Percentiles rank a stretch among this genome's conserved stretches.
These are phyloP conservation scores for Drosophila gunungcola DNA, from an alignment of 1,140 invertebrate species.

Conservation along the genomic window DNA sequence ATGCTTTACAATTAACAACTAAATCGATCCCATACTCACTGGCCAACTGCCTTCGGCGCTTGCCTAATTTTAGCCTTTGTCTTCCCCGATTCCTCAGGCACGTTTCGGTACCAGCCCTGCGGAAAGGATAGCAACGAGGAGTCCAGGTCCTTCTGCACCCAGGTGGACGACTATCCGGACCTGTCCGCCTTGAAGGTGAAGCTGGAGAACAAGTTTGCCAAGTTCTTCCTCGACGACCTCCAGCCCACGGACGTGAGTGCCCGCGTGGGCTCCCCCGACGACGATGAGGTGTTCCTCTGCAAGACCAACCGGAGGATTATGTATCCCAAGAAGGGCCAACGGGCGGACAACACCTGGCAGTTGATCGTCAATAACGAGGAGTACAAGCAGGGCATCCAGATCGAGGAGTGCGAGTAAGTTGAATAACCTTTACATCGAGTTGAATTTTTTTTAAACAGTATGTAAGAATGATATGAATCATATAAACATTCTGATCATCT, in stretches of 20 bases:
- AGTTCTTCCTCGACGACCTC: slow-evolving; percentile 67
- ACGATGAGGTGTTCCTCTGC: slow-evolving; percentile 63
- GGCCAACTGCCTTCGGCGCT: slow-evolving; percentile 56
- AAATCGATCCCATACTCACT: slow-evolving; percentile 59
- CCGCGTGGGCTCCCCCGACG: slow-evolving; percentile 36
- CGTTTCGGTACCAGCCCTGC: slow-evolving; percentile 33
- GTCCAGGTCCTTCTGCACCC: slow-evolving; percentile 67
- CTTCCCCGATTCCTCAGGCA: slow-evolving; percentile 57
- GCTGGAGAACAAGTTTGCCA: slow-evolving; percentile 45
- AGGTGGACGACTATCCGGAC: slow-evolving; percentile 72
- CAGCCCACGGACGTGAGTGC: slow-evolving; percentile 51
- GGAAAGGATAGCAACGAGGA: slow-evolving; percentile 49
- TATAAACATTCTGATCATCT: no score
- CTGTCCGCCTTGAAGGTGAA: slow-evolving; percentile 56
- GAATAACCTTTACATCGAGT: no score
- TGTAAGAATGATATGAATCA: no score
- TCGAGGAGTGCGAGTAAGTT: slow-evolving; percentile 84
- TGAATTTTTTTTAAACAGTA: no score
- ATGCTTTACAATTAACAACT: slow-evolving; percentile 62
- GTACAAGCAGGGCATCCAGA: slow-evolving; percentile 72
- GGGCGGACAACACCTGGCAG: slow-evolving; percentile 60
- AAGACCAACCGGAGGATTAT: slow-evolving; percentile 39
- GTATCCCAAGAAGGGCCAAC: slow-evolving; percentile 58
- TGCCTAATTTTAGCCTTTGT: slow-evolving; percentile 73
- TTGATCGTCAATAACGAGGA: slow-evolving; percentile 75